Conservation (phyloP, 1,140 invertebrate genomes). For the Drosophila oshimai region DNA sequence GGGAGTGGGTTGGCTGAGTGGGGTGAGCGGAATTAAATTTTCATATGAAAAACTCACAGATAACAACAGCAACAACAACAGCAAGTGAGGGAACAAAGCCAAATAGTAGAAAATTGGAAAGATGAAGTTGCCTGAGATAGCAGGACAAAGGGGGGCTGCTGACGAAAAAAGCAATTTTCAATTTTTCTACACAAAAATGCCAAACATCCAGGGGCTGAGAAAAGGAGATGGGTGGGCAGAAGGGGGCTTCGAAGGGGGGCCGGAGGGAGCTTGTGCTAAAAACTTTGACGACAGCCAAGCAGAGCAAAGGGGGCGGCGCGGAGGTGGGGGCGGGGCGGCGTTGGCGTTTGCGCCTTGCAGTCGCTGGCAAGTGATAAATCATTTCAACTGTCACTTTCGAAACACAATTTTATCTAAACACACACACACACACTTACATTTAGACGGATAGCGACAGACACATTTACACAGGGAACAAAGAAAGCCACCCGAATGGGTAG, state of each 20-base stretch:
- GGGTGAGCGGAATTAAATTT: slow-evolving; percentile 68
- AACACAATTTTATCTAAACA: slow-evolving; percentile 83
- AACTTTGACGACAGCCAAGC: slow-evolving; percentile 68
- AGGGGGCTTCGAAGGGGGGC: neutral
- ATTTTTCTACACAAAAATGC: slow-evolving; percentile 78
- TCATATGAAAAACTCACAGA: slow-evolving; percentile 72
- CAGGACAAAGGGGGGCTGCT: slow-evolving; percentile 34
- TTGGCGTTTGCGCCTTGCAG: slow-evolving; percentile 67
- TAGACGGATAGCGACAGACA: slow-evolving; percentile 19
- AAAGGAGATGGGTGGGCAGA: neutral
- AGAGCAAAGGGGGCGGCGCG: neutral
- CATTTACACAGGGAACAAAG: slow-evolving; percentile 20
- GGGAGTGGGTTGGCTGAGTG: neutral
- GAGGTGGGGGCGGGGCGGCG: slow-evolving; percentile 8
- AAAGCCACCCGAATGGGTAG: too few relatives aligned
- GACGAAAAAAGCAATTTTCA: slow-evolving; percentile 78
- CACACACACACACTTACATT: slow-evolving; percentile 49
- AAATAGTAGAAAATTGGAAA: slow-evolving; percentile 82
- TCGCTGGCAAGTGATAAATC: slow-evolving; percentile 81
- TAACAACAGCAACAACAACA: slow-evolving; percentile 34
- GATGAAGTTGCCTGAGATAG: slow-evolving; percentile 76
- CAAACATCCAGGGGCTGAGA: slow-evolving; percentile 46
- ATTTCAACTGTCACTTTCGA: slow-evolving; percentile 83
- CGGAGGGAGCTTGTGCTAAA: slow-evolving; percentile 59
- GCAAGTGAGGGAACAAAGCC: slow-evolving; percentile 52